Evolutionary conservation across 2,888 invertebrate species (phyloP).

Genomic region (Gastracanthus pulcherrimus): DNA sequence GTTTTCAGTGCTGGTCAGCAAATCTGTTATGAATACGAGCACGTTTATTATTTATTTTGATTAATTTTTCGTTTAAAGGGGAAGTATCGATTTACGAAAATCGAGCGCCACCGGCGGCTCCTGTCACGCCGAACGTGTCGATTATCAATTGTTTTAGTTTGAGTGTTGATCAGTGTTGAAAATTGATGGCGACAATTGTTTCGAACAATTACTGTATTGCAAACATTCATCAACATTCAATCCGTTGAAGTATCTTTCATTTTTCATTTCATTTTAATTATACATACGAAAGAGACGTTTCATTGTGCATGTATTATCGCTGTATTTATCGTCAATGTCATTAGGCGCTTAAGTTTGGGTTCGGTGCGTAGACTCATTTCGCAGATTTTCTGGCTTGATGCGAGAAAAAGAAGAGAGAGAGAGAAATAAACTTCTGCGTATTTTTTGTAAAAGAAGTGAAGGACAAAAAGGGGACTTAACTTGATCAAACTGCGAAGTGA

Average conservation of each 20-base stretch:
- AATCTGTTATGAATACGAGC: no score
- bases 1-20: no score
- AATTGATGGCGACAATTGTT: not conserved
- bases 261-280: constrained; percentile 19
- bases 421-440: constrained; percentile 46
- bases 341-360: constrained; percentile 38
- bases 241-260: not conserved
- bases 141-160: constrained; percentile 30
- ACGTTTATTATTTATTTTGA: no score
- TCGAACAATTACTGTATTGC: constrained; percentile 17
- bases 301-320: constrained; percentile 49
- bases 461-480: constrained; percentile 16
- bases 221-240: constrained; percentile 43
- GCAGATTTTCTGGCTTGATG: constrained; percentile 56
- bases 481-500: constrained; percentile 48
- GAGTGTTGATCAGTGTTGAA: constrained; percentile 36
- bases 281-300: constrained; percentile 8
- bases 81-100: constrained; percentile 8
- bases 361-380: constrained; percentile 48
- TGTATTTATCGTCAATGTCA: constrained; percentile 44
- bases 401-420: constrained; percentile 46
- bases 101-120: not conserved
- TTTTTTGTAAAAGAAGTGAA: constrained; percentile 53
- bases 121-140: constrained; percentile 19
- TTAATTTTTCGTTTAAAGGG: not conserved